These are phyloP conservation scores for Ancistrus triradiatus DNA, from an alignment of 2,113 vertebrate species.

Conservation along the genomic window DNA sequence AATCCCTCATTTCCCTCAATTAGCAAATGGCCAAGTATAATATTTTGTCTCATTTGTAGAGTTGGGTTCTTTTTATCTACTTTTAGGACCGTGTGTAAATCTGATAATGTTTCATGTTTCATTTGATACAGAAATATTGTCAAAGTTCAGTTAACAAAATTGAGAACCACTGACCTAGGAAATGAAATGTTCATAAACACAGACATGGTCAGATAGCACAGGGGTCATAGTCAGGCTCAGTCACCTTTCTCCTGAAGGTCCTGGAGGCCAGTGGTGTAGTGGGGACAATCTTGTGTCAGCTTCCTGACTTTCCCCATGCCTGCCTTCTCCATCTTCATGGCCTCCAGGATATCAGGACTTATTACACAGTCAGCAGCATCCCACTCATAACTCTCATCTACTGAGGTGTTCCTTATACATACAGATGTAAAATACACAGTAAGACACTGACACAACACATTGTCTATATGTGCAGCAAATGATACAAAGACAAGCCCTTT, in stretches of 20 bases:
- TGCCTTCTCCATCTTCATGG: constrained; percentile 54
- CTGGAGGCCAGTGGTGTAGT: constrained; percentile 56
- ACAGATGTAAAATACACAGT: constrained; percentile 33
- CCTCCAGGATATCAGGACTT: constrained; percentile 66
- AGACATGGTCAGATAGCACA: no score
- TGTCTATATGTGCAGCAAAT: constrained; percentile 22
- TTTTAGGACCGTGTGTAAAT: no score
- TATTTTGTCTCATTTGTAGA: no score
- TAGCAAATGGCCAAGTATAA: no score
- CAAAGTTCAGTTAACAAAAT: no score
- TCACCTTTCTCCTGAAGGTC: constrained; percentile 63
- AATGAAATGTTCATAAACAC: no score
- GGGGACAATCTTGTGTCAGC: constrained; percentile 43
- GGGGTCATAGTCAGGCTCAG: constrained; percentile 9
- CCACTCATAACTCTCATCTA: constrained; percentile 79
- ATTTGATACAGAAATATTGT: no score
- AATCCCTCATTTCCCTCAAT: no score
- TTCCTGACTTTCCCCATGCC: constrained; percentile 43
- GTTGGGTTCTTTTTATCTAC: no score
- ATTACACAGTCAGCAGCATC: constrained; percentile 63
- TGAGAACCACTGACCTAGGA: constrained; percentile 26
- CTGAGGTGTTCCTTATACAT: constrained; percentile 72
- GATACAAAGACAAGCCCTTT: constrained; percentile 38
- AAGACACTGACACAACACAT: constrained; percentile 1
- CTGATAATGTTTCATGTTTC: no score